Evolutionary conservation across 35 echinoderm and acorn worm genomes (phyloP), one percentile per base, ranked within the genome.

Genomic region (Amphiura filiformis): DNA sequence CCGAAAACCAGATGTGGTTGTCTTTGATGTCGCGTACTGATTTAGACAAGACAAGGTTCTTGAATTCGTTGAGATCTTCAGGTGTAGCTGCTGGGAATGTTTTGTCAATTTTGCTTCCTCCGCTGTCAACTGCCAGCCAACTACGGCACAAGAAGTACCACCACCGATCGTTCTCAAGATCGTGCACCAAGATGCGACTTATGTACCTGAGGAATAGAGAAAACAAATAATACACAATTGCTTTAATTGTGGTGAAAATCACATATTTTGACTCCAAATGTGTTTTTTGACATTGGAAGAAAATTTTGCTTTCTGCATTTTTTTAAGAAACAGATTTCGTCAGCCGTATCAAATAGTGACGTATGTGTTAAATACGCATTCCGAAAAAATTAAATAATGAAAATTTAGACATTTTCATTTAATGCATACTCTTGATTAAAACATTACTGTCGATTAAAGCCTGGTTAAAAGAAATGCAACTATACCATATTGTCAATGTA

Each of bases 61-160:
- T 82, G 76, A 98, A 98, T 23, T 90, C 56, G 42, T 41, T 78
- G 31, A 99, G 86, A 31, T 95, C 93, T 32, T 99, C 96, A 0
- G 79, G 22, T 13, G 82, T 84, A 44, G 90, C 90, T 7, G 76
- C 81, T 9, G 82, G 84, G 56, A 99, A 90, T 0, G 89, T 92
- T 65, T 87, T 92, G 81, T 94, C 90, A 23, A 94, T 84, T 17
- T 61, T 39, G 31, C 83, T 38, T 18, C 93, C 87, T 1, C 84
- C 65, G 23, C 92, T 40, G 80, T 94, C 93, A 2, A 99, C 78
- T 32, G 90, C 90, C 13, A 99, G 79, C 96, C 96, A 99, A 26
- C 90, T 90, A 37, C 94, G 93, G 39, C 93, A 93, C 31, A 99
- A 90, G 82, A 99, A 99, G 80, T 99, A 99, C 96, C 96, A 99